Base-by-base conservation (phyloP, 2,888 invertebrate genomes). In the Tigriopus californicus region DNA sequence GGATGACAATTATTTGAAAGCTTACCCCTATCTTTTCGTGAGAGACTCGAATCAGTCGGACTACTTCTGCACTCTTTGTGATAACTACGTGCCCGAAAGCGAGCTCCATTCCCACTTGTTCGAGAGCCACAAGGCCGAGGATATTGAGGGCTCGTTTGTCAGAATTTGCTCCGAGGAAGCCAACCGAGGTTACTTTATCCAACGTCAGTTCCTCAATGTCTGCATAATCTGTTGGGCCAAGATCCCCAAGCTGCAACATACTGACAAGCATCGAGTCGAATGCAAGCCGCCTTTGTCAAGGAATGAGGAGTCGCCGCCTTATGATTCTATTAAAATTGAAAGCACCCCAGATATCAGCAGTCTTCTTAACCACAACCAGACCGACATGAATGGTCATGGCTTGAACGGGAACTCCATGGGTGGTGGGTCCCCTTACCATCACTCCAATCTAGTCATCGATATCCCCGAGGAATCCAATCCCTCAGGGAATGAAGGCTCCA, bases 1-100 rank as follows among this genome's bases (percentile, higher is more conserved):
- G 5, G 18, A 15, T n/a, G 18, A 44, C 10, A 44, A 44, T 44
- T 44, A 44, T 11, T 18, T 44, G 44, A 44, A 44, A 44, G 18
- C 15, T 18, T 44, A 44, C 44, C 44, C 44, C 15, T 44, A 44
- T 18, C 44, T 44, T 44, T 44, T 44, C 10, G 44, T 44, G 5
- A n/a, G 44, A 18, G 44, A 44, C n/a, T 3, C 15, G 4, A 18
- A 44, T 44, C 44, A 67, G 15, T 41, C 52, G 10, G 54, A 54
- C 20, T 54, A 33, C 18, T 54, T 54, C 41, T 54, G 54, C 41
- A 54, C 54, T 54, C 54, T 54, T 33, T 54, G 54, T 54, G 54
- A 54, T 24, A 22, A n/a, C 22, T 40, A 41, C 41, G 18, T 54
- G 40, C 33, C 33, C 11, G 54, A 54, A 41, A 24, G 41, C 10